These are phyloP conservation scores for Watsonalla binaria DNA, from an alignment of 2,888 invertebrate genomes.

Conservation along the genomic window DNA sequence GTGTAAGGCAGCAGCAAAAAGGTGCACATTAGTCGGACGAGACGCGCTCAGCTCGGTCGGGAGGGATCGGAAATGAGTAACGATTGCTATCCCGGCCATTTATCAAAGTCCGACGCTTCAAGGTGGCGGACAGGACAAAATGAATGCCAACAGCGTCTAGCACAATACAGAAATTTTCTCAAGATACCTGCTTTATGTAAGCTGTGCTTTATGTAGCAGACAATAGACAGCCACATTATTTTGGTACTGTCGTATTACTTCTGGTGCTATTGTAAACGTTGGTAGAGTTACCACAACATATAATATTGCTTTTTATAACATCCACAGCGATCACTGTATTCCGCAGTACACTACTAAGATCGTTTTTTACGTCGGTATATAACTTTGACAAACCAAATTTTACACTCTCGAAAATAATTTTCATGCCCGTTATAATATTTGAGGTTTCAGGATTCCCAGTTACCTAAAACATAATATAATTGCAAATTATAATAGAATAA, in stretches of 20 bases:
- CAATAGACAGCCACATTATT: slow-evolving; percentile 3
- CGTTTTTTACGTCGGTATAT: slow-evolving; percentile 23
- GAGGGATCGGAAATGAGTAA: slow-evolving; percentile 68
- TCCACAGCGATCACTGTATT: slow-evolving; percentile 18
- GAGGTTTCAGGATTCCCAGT: slow-evolving; percentile 14
- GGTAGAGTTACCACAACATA: neutral
- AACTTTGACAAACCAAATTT: slow-evolving; percentile 19
- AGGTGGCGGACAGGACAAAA: slow-evolving; percentile 47
- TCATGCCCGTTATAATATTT: slow-evolving; percentile 11
- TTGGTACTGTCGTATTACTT: neutral
- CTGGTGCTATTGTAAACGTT: neutral
- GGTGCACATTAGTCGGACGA: slow-evolving; percentile 46
- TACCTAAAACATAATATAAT: slow-evolving; percentile 18
- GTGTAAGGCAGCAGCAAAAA: slow-evolving; percentile 43
- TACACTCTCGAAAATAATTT: slow-evolving; percentile 19
- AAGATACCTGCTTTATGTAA: neutral
- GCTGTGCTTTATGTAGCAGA: neutral
- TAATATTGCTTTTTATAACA: slow-evolving; percentile 6
- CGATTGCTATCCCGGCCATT: slow-evolving; percentile 64
- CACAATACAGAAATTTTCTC: slow-evolving; percentile 27
- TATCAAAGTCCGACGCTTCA: slow-evolving; percentile 63
- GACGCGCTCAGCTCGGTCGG: slow-evolving; percentile 39
- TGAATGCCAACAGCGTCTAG: slow-evolving; percentile 32
- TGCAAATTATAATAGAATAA: neutral
- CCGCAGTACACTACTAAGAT: slow-evolving; percentile 19